A percentile compares a stretch with the other conserved stretches of the same genome.
Conservation (phyloP, 2,888 invertebrate genomes). For the Barypeithes pellucidus region DNA sequence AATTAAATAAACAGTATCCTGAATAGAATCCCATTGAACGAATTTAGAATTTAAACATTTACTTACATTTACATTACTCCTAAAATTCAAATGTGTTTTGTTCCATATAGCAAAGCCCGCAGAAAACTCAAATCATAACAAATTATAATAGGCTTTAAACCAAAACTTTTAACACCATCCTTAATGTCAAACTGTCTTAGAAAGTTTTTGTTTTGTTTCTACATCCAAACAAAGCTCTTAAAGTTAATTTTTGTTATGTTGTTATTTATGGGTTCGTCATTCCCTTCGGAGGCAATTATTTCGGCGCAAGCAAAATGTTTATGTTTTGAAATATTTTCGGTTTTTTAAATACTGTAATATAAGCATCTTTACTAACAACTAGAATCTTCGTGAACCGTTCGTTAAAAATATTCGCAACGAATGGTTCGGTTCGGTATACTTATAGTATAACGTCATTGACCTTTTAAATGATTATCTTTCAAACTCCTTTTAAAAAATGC, state of each 20-base stretch:
- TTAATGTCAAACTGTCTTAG: neutral
- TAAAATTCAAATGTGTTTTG: slow-evolving; percentile 7
- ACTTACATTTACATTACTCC: neutral
- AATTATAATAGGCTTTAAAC: slow-evolving; percentile 16
- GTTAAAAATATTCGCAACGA: too few species aligned
- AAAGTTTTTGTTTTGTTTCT: slow-evolving; percentile 1
- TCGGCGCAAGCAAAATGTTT: too few species aligned
- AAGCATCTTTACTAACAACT: too few species aligned
- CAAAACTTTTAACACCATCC: slow-evolving; percentile 13
- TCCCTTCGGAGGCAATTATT: too few species aligned
- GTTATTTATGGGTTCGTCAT: neutral
- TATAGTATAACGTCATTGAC: too few species aligned
- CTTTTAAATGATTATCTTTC: too few species aligned
- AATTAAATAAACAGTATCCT: neutral
- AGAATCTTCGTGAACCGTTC: too few species aligned
- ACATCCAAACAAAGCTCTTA: slow-evolving; percentile 17
- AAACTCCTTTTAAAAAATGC: too few species aligned
- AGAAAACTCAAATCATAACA: slow-evolving; percentile 12
- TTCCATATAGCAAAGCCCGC: neutral
- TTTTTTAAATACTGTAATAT: too few species aligned
- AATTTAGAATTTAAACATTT: neutral
- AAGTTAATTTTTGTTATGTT: slow-evolving; percentile 14
- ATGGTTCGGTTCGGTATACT: too few species aligned
- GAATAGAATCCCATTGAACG: neutral
- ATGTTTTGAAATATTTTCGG: too few species aligned